Evolutionary conservation across 2,113 vertebrate species (phyloP), one percentile per base, ranked within the genome.

Genomic region (Patagioenas fasciata): DNA sequence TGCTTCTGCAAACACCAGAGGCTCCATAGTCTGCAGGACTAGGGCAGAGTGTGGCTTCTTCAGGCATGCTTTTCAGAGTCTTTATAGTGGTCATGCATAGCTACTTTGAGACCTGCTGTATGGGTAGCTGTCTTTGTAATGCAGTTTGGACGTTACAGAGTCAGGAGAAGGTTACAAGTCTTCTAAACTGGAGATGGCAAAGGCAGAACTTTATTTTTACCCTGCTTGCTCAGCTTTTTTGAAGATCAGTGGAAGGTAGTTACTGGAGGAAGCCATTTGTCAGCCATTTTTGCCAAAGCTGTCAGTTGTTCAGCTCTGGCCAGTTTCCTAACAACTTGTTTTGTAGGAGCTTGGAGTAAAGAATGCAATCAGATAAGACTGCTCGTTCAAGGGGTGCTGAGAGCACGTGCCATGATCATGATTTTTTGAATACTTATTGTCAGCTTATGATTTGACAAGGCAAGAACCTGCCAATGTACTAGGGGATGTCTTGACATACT

Each of bases 21-120:
- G 13, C 73, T 24, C 1, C 0, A 2, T 15, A 74, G 31, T 3
- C 11, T 32, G 1, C 57, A 50, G 70, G 57, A 10, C 60, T 60
- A 54, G 72, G 25, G 18, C 36, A 66, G 53, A 51, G 18, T 15
- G 17, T 44, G 15, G 38, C 36, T 94, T 23, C 40, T 18, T 25
- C 28, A n/a, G 28, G 42, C 64, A 66, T 3, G 0, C 11, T 32
- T 75, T 20, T 31, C 34, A 50, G 48, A 73, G n/a, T 56, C 25
- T 19, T 14, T 36, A 32, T n/a, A 0, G 3, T 25, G 84, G 34
- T 85, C 38, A 29, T 5, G 9, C 5, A 1, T 21, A 64, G 26
- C 48, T 89, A 2, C n/a, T 66, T 57, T 13, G 61, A 84, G 20
- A 53, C 44, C 25, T 77, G 31, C 50, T 60, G 5, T 60, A 4